These are phyloP conservation scores for Drosophila borborema DNA, from an alignment of 2,888 invertebrate genomes.

Conservation along the genomic window DNA sequence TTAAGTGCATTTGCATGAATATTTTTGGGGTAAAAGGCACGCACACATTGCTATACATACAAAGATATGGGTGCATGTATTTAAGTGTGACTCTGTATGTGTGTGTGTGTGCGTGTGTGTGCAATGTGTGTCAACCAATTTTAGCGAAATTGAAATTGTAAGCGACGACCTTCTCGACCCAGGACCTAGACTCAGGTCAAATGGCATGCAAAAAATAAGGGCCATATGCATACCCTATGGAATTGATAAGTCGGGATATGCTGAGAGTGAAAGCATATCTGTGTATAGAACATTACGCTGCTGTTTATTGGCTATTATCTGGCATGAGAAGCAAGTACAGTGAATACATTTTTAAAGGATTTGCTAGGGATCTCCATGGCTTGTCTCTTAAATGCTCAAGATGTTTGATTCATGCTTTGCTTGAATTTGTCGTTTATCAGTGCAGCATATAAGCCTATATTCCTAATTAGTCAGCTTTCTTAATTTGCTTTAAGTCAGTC, in stretches of 20 bases:
- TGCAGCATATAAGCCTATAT: too few relatives aligned
- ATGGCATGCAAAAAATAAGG: conserved; percentile 24
- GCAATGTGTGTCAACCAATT: conserved; percentile 79
- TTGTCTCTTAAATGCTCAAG: background rate
- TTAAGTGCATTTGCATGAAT: conserved; percentile 82
- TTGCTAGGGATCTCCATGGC: too few relatives aligned
- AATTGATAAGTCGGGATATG: background rate
- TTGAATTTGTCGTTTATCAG: too few relatives aligned
- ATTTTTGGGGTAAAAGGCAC: conserved; percentile 61
- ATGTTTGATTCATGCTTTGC: background rate
- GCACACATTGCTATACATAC: conserved; percentile 30
- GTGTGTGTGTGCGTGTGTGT: conserved; percentile 3
- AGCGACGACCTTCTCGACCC: conserved; percentile 62
- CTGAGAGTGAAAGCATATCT: background rate
- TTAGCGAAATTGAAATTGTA: conserved; percentile 75
- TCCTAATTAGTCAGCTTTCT: too few relatives aligned
- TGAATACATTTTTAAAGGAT: background rate
- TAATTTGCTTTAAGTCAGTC: background rate
- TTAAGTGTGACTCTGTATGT: background rate
- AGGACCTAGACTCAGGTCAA: conserved; percentile 47
- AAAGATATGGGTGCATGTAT: conserved; percentile 12
- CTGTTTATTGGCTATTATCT: background rate
- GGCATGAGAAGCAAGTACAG: background rate
- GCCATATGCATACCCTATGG: conserved; percentile 13
- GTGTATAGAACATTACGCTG: background rate